Evolutionary conservation across 2,888 invertebrate genomes (phyloP), one percentile per base, ranked within the genome.

Genomic region (Tachina fera): DNA sequence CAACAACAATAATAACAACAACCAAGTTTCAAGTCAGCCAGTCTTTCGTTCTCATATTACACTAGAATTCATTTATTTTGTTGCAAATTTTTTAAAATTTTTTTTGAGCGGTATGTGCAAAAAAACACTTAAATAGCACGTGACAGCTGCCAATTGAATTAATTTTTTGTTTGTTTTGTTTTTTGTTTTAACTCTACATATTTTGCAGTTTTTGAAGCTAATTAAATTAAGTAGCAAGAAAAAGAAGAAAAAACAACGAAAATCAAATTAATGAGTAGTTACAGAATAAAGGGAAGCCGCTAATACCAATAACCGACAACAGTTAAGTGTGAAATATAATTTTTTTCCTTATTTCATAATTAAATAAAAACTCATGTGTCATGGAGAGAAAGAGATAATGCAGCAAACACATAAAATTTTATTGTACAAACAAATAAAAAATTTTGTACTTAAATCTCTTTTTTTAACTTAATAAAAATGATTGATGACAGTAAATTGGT

Each of bases 111-210:
- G 67, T 72, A 9, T 84, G 80, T 78, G 81, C 77, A 49, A 39
- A 53, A n/a, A 79, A 75, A 65, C 71, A 76, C 49, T 70, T 61
- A 56, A 80, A 86, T 72, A 83, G 79, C 87, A 87, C 84, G 83
- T 87, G 87, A 85, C 87, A 85, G 87, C 87, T 87, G 87, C 80
- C 84, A 87, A 84, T 84, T 87, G 81, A 61, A 78, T 71, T 81
- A 74, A 77, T 53, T 78, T 63, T 41, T 22, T 47, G 49, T 53
- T 65, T 45, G 22, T 39, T 22, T 43, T 22, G 31, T 78, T 49
- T 19, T 43, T 13, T 19, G 4, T 60, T 60, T 51, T 51, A n/a
- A 49, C 16, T 65, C 11, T 65, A 19, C 19, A 65, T 39, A 47
- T 47, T 47, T 65, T 47, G 19, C 47, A 67, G n/a, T 43, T 65